Evolutionary conservation across 2,113 vertebrate genomes (phyloP).

Genomic region (Mus pahari): DNA sequence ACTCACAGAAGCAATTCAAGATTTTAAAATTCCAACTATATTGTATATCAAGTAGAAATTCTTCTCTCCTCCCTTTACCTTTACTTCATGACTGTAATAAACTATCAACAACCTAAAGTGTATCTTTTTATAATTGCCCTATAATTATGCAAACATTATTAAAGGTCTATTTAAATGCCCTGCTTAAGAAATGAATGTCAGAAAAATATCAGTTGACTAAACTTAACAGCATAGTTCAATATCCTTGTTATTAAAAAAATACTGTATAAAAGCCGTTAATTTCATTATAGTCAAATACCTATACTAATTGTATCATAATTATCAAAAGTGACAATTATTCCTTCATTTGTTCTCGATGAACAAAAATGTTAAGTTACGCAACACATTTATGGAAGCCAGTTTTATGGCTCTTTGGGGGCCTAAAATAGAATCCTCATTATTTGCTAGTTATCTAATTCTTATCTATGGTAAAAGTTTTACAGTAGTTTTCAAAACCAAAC

Average conservation of each 20-base stretch:
- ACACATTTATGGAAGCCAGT: not conserved
- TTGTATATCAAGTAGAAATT: not conserved
- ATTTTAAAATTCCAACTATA: not conserved
- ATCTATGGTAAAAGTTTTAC: not conserved
- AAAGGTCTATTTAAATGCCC: conserved; percentile 30
- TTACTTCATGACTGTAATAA: conserved; percentile 29
- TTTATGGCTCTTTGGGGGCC: not conserved
- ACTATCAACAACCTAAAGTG: conserved; percentile 21
- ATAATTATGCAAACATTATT: conserved; percentile 53
- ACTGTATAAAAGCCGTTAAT: not conserved
- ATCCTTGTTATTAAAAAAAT: conserved; percentile 32
- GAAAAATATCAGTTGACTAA: conserved; percentile 47
- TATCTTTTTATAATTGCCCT: conserved; percentile 42
- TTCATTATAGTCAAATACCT: conserved; percentile 48
- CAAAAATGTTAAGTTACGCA: not conserved
- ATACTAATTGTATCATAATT: conserved; percentile 32
- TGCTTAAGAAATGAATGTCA: conserved; percentile 47
- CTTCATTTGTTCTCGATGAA: conserved; percentile 48
- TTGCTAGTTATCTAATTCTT: not conserved
- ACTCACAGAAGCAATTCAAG: conserved; percentile 29
- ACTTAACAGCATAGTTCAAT: conserved; percentile 56
- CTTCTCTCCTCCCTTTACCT: not conserved
- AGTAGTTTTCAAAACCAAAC: not conserved
- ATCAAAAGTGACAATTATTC: conserved; percentile 55
- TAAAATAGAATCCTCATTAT: conserved; percentile 54